A percentile compares a stretch with the other conserved stretches of the same genome.
Conservation (phyloP, 2,888 invertebrate species). For the Melinaea marsaeus region DNA sequence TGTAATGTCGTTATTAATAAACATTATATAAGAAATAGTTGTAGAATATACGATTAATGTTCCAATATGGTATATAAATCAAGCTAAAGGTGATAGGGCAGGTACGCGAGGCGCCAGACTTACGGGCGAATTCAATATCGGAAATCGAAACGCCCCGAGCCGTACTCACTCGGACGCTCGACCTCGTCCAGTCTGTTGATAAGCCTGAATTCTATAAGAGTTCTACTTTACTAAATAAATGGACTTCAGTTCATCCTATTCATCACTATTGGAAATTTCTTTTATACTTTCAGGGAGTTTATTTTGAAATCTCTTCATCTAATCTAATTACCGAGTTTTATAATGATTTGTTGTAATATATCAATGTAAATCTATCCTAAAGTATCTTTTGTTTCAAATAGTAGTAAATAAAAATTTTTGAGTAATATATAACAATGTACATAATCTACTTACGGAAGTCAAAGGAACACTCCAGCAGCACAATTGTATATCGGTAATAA, state of each 20-base stretch:
- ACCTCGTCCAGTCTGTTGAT: slow-evolving; percentile 44
- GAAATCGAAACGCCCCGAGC: slow-evolving; percentile 59
- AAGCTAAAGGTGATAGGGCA: slow-evolving; percentile 1
- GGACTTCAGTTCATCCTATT: slow-evolving; percentile 3
- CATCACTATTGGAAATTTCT: not conserved
- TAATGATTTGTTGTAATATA: not conserved
- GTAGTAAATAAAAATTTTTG: too few species aligned
- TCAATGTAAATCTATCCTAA: not conserved
- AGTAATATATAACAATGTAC: too few species aligned
- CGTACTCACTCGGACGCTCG: slow-evolving; percentile 60
- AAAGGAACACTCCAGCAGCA: too few species aligned
- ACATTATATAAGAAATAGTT: slow-evolving; percentile 14
- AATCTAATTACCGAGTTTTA: not conserved
- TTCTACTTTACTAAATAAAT: not conserved
- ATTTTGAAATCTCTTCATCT: not conserved
- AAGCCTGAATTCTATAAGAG: slow-evolving; percentile 1
- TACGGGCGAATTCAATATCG: slow-evolving; percentile 66
- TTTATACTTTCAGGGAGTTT: not conserved
- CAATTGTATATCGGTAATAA: not conserved
- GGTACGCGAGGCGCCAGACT: slow-evolving; percentile 13
- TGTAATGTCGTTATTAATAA: too few species aligned
- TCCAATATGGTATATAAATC: not conserved
- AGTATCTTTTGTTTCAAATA: too few species aligned
- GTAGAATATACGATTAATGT: slow-evolving; percentile 6
- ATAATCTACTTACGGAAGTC: too few species aligned